Evolutionary conservation across 2,888 invertebrate genomes (phyloP).

Genomic region (Drosophila kanekoi): DNA sequence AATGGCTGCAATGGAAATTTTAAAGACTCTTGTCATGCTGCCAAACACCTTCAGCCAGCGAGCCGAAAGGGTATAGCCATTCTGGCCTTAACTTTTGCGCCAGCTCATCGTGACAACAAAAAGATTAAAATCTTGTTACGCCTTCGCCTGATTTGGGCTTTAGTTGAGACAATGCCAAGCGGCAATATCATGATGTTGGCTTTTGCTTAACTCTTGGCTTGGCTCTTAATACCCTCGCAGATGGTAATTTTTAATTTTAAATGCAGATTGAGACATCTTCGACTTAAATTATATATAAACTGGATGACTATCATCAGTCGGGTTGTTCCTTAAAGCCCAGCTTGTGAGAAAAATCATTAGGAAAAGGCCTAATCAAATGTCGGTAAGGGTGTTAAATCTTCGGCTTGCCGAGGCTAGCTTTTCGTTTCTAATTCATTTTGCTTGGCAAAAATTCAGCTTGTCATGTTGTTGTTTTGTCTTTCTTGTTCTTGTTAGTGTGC

Average conservation of each 20-base stretch:
- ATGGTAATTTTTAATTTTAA: too few species aligned
- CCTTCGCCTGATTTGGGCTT: constrained; percentile 67
- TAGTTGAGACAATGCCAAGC: constrained; percentile 47
- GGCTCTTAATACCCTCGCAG: background rate
- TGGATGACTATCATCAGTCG: too few species aligned
- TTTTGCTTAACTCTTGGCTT: constrained; percentile 26
- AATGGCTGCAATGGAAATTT: constrained; percentile 74
- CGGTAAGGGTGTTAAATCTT: too few species aligned
- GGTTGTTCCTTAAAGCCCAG: too few species aligned
- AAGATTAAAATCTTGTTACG: constrained; percentile 76
- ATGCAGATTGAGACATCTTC: too few species aligned
- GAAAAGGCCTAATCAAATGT: too few species aligned
- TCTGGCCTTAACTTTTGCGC: constrained; percentile 65
- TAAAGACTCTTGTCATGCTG: constrained; percentile 59
- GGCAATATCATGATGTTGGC: constrained; percentile 41
- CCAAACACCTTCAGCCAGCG: constrained; percentile 40
- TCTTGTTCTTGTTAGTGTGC: background rate
- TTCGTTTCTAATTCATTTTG: too few species aligned
- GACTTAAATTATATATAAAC: too few species aligned
- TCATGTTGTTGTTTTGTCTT: constrained; percentile 32
- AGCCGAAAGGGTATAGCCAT: constrained; percentile 50
- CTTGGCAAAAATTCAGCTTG: constrained; percentile 1
- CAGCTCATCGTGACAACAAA: constrained; percentile 70
- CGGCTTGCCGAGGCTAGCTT: too few species aligned
- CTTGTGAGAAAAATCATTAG: too few species aligned